These are phyloP conservation scores for Xestia sexstrigata DNA, from an alignment of 2,888 invertebrate genomes.

Conservation along the genomic window DNA sequence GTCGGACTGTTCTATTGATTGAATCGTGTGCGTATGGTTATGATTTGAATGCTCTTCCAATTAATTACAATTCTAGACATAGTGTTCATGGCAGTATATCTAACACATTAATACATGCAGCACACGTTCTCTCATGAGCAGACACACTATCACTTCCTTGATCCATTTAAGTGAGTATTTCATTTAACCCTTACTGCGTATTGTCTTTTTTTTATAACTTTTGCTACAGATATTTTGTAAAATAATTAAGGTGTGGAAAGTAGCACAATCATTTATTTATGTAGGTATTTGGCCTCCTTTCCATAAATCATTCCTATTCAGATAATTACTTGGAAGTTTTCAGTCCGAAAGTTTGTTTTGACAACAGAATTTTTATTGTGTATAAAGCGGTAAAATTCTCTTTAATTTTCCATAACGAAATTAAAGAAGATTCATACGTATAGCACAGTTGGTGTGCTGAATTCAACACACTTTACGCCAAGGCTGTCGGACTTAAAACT, in stretches of 20 bases:
- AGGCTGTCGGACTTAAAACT: slow-evolving; percentile 20
- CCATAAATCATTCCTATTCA: neutral
- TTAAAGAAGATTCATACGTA: slow-evolving; percentile 17
- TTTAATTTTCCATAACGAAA: slow-evolving; percentile 24
- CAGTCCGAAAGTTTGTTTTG: slow-evolving; percentile 25
- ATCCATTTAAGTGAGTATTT: neutral
- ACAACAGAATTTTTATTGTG: neutral
- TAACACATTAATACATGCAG: slow-evolving; percentile 9
- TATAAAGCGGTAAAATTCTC: slow-evolving; percentile 24
- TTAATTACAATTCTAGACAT: slow-evolving; percentile 21
- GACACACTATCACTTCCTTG: neutral
- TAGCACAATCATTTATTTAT: neutral
- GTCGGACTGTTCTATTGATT: neutral
- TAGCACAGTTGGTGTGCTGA: slow-evolving; percentile 3
- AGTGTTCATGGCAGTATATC: neutral
- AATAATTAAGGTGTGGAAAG: neutral
- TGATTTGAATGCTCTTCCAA: neutral
- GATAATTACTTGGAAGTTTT: neutral
- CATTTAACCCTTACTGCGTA: slow-evolving; percentile 4
- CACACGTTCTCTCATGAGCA: slow-evolving; percentile 19
- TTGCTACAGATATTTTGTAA: neutral
- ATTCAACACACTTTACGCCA: slow-evolving; percentile 8
- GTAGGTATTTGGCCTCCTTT: neutral
- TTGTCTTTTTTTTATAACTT: neutral
- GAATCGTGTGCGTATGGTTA: neutral